These are phyloP conservation scores for Pantelozetes paolii DNA, from an alignment of 2,888 invertebrate genomes.

Conservation along the genomic window DNA sequence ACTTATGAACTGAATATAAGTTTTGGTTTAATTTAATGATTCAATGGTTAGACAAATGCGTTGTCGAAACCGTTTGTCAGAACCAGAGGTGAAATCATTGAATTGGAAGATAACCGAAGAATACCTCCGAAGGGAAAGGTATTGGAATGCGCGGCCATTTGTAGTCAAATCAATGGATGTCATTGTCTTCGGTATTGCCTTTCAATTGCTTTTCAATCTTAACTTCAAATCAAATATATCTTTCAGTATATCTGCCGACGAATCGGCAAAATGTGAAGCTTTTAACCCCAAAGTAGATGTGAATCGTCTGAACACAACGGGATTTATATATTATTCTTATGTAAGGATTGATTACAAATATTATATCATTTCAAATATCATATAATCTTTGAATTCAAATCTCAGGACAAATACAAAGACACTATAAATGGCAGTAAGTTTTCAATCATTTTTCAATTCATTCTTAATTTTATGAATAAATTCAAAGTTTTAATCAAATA, in stretches of 20 bases:
- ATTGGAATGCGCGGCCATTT: slow-evolving; percentile 17
- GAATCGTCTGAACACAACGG: slow-evolving; percentile 43
- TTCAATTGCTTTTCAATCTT: no score
- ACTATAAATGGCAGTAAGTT: slow-evolving; percentile 44
- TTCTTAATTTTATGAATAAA: no score
- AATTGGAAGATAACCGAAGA: background rate
- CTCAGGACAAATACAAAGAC: slow-evolving; percentile 45
- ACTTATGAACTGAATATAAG: no score
- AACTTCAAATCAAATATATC: background rate
- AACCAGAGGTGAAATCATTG: background rate
- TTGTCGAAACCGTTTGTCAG: background rate
- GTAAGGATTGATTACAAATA: no score
- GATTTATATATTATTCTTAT: slow-evolving; percentile 46
- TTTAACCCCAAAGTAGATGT: slow-evolving; percentile 43
- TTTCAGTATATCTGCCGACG: background rate
- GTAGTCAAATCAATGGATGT: slow-evolving; percentile 23
- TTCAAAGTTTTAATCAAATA: no score
- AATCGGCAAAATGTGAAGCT: slow-evolving; percentile 42
- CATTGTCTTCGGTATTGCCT: slow-evolving; percentile 29
- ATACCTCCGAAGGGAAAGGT: background rate
- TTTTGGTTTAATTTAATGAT: no score
- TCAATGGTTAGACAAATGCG: background rate
- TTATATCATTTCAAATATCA: no score
- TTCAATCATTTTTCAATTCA: background rate
- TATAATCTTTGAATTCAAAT: slow-evolving; percentile 10